Conservation (phyloP, 2,797 vertebrate species). For the Chelmon rostratus region DNA sequence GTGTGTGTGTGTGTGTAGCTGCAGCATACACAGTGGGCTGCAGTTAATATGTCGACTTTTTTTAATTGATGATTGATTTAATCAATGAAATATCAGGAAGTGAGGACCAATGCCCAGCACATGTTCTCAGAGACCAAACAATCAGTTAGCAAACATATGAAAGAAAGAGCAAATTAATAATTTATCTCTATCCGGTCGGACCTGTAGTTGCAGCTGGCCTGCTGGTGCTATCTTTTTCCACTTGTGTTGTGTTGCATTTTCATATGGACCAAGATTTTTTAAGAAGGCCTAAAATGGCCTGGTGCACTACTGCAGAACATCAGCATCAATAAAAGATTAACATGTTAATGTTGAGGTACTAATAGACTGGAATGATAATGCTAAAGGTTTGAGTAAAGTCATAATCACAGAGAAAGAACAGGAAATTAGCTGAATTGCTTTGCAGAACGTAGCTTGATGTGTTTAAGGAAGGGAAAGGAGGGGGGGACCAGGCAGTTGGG, state of each 20-base stretch:
- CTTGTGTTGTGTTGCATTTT: too few species aligned
- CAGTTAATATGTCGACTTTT: background rate
- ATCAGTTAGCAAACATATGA: too few species aligned
- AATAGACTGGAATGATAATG: background rate
- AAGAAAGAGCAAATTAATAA: too few species aligned
- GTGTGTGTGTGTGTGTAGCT: slow-evolving; percentile 26
- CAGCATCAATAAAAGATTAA: too few species aligned
- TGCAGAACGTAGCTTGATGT: background rate
- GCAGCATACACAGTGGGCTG: background rate
- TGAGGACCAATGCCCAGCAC: background rate
- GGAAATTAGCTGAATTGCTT: background rate
- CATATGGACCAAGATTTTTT: too few species aligned
- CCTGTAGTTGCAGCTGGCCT: too few species aligned
- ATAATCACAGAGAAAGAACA: background rate
- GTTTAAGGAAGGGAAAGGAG: background rate
- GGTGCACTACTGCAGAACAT: too few species aligned
- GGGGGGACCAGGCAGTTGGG: background rate
- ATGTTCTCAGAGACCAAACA: background rate
- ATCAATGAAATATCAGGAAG: background rate
- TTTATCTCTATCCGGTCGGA: too few species aligned
- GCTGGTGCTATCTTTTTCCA: too few species aligned
- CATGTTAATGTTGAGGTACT: too few species aligned
- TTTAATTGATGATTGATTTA: background rate
- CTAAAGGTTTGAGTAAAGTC: background rate
- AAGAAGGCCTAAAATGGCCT: too few species aligned